Conservation (phyloP, 64 coral and sea anemone species). For the Anthopleura sola region DNA sequence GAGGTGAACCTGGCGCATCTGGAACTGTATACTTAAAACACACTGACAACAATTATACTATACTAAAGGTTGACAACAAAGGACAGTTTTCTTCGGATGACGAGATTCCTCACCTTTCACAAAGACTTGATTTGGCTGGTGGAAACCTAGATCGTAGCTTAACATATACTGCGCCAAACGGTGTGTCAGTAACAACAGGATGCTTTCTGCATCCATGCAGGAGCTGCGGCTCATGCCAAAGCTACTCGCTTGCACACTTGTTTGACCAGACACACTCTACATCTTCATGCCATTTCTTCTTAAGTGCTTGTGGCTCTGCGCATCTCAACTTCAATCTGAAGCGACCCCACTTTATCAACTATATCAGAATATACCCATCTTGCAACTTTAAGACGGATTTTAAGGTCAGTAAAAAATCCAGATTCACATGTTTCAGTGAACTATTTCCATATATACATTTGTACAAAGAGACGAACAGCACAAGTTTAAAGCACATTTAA, state of each 20-base stretch:
- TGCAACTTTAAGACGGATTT: constrained; percentile 53
- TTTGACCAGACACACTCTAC: constrained; percentile 67
- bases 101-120: constrained; percentile 51
- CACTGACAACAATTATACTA: constrained; percentile 41
- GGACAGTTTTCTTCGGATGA: constrained; percentile 44
- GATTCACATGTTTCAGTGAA: not conserved
- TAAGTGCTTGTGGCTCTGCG: constrained; percentile 55
- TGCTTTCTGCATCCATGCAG: constrained; percentile 5
- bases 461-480: not conserved
- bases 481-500: no score
- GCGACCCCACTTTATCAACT: constrained; percentile 57
- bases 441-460: not conserved
- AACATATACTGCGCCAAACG: constrained; percentile 63
- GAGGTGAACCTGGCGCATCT: constrained; percentile 81
- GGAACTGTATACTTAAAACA: constrained; percentile 89
- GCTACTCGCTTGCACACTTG: constrained; percentile 53
- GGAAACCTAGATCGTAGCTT: constrained; percentile 33
- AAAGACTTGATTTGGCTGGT: constrained; percentile 66
- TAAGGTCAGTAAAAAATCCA: constrained; percentile 56
- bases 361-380: constrained; percentile 73
- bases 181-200: constrained; percentile 57
- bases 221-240: constrained; percentile 18
- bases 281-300: constrained; percentile 54
- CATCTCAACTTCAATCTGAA: constrained; percentile 65
- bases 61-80: constrained; percentile 75